Percentiles rank a stretch among this genome's conserved stretches.
phyloP scores from a whole-genome alignment of 2,113 vertebrate genomes.

The Labeo catla region DNA sequence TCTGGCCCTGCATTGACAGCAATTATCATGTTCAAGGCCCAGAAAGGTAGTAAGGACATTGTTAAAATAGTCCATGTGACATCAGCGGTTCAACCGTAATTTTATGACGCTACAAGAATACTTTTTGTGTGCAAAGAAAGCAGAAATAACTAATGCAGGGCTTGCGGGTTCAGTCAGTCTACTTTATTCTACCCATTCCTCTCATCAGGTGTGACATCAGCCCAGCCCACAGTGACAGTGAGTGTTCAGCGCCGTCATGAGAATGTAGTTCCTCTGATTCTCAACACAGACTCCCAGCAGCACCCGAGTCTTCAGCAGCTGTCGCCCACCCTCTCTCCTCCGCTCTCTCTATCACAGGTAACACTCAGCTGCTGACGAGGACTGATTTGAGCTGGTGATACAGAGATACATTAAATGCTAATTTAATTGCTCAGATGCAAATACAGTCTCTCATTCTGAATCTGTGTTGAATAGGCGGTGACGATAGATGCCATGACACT shows the following conservation, averaged over 20 bases:
- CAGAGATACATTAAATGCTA: neutral
- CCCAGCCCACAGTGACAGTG: slow-evolving; percentile 74
- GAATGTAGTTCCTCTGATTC: slow-evolving; percentile 71
- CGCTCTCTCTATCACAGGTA: slow-evolving; percentile 84
- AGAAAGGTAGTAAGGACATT: too few species aligned
- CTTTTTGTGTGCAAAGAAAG: too few species aligned
- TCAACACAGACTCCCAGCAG: slow-evolving; percentile 75
- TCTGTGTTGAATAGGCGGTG: slow-evolving; percentile 74
- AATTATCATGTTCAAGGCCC: too few species aligned
- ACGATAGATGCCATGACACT: slow-evolving; percentile 87
- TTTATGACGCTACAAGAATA: too few species aligned
- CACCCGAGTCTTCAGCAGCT: slow-evolving; percentile 89
- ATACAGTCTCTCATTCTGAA: neutral
- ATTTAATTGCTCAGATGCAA: neutral
- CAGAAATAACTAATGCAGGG: too few species aligned
- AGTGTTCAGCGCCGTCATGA: slow-evolving; percentile 80
- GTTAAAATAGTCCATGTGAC: too few species aligned
- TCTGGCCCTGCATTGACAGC: too few species aligned
- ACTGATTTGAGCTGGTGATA: neutral
- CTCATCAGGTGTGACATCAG: slow-evolving; percentile 66
- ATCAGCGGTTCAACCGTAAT: too few species aligned
- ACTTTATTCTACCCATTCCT: neutral
- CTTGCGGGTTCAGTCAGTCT: neutral
- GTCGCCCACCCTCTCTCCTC: slow-evolving; percentile 87
- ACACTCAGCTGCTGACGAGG: slow-evolving; percentile 1